phyloP scores from a whole-genome alignment of 2,797 vertebrate genomes.

The Pseudochirops corinnae region DNA sequence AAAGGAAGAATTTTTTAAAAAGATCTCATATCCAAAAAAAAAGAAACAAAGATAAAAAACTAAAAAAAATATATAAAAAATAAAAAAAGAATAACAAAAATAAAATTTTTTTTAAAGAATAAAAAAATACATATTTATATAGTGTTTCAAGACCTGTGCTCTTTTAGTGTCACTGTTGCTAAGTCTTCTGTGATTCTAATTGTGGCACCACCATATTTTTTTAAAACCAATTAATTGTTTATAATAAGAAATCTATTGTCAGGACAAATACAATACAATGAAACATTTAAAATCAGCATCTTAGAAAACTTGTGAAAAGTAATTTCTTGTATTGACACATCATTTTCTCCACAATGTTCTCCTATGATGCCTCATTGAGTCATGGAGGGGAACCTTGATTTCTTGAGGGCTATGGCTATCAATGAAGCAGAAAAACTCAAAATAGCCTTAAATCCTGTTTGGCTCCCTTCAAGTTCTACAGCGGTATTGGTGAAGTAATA shows the following conservation, averaged over 20 bases:
- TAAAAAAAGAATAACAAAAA: too few relatives aligned
- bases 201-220: too few relatives aligned
- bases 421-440: not conserved
- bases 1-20: too few relatives aligned
- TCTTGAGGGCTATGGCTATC: not conserved
- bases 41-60: too few relatives aligned
- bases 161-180: too few relatives aligned
- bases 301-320: not conserved
- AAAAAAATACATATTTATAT: too few relatives aligned
- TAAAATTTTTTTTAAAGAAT: too few relatives aligned
- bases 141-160: too few relatives aligned
- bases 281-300: not conserved
- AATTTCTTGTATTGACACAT: not conserved
- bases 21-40: too few relatives aligned
- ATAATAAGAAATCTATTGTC: not conserved
- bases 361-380: not conserved
- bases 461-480: not conserved
- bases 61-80: too few relatives aligned
- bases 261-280: not conserved
- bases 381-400: not conserved
- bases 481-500: too few relatives aligned
- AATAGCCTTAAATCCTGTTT: not conserved
- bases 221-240: not conserved
- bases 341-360: not conserved
- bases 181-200: too few relatives aligned